Evolutionary conservation across 2,888 invertebrate species (phyloP), one percentile per base, ranked within the genome.

Genomic region (Eristalis intricaria): DNA sequence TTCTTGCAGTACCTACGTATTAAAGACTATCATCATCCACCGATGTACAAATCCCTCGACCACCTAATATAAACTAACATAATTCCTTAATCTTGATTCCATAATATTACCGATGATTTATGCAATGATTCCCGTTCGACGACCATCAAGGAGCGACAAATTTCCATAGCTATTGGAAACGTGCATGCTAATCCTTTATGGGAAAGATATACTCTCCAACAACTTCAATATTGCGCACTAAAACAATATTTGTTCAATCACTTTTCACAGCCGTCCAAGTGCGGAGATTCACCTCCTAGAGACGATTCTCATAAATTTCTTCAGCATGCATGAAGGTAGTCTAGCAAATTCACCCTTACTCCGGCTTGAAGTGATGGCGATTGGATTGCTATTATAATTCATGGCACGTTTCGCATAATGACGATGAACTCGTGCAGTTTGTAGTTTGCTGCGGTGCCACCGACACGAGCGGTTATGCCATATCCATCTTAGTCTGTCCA

Each of bases 231-330:
- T 74, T 78, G 78, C 75, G 70, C 77, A 84, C 88, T 84, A 81
- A 84, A 84, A 84, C 84, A 88, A 88, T 88, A 84, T 88, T 88
- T 88, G 84, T 74, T 74, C 88, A 88, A 88, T 84, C 88, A 84
- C 88, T 88, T 77, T 80, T 81, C 81, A 63, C 70, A 50, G 61
- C 73, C 50, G 61, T 58, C 50, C 71, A 68, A 43, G 35, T 50
- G 35, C 22, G 13, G 81, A 74, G 76, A 69, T 73, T 76, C 76
- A 80, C 73, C 84, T 83, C 87, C 71, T 86, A 66, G 83, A 86
- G 71, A 74, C 77, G 83, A 79, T 76, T 78, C 86, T 79, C 76
- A 79, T 80, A 87, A 87, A 79, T 83, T 84, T 60, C 79, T 87
- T 75, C 82, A 66, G 66, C 80, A 86, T 86, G 86, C 82, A 83